A percentile compares a stretch with the other conserved stretches of the same genome.
Conservation (phyloP, 2,113 vertebrate species). For the Dicerorhinus sumatrensis region DNA sequence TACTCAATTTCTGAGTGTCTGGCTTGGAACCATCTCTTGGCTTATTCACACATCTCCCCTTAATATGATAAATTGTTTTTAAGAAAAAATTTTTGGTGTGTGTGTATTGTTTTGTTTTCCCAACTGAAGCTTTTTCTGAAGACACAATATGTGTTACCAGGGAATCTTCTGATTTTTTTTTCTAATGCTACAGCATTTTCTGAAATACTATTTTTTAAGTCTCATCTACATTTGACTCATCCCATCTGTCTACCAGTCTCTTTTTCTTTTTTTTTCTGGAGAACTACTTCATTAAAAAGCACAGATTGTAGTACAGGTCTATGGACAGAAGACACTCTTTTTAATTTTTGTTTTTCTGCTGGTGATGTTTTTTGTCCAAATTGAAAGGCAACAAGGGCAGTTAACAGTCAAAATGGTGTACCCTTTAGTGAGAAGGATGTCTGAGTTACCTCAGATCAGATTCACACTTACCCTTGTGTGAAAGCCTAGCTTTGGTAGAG, state of each 20-base stretch:
- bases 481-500: not conserved
- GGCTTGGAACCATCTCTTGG: not conserved
- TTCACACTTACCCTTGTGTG: not conserved
- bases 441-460: constrained; percentile 37
- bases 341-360: not conserved
- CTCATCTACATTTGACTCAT: not conserved
- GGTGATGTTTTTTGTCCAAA: not conserved
- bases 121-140: not conserved
- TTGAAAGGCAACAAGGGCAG: not conserved
- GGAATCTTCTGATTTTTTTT: too few species aligned
- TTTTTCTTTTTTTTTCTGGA: not conserved
- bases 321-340: not conserved
- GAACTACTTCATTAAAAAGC: not conserved
- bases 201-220: not conserved
- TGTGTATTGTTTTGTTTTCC: not conserved
- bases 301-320: not conserved
- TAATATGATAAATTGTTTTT: not conserved
- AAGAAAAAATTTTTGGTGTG: not conserved
- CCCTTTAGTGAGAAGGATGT: not conserved
- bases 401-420: not conserved
- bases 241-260: not conserved
- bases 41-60: not conserved
- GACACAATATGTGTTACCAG: not conserved
- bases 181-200: not conserved
- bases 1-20: not conserved